Percentiles rank a stretch among this genome's conserved stretches.
phyloP scores from a whole-genome alignment of 2,113 vertebrate species.

The Herpetotheres cachinnans region DNA sequence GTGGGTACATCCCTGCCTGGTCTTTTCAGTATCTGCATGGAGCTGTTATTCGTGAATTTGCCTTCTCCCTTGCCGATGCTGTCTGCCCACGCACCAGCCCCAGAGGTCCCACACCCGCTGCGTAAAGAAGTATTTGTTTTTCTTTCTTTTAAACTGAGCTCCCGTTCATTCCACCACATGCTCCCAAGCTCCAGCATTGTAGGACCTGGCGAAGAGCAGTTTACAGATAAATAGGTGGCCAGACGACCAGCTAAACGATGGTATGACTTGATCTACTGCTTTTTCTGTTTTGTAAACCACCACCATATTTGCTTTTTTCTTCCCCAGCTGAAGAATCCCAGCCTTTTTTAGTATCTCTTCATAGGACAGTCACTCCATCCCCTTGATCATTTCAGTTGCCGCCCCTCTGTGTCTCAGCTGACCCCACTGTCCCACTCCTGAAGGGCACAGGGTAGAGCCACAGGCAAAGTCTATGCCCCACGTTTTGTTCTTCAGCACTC shows the following conservation, averaged over 20 bases:
- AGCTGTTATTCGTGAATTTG: background rate
- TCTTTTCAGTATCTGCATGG: background rate
- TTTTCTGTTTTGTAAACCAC: background rate
- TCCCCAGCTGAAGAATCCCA: background rate
- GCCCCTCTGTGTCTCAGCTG: background rate
- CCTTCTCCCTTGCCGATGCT: rapidly evolving
- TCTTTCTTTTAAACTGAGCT: background rate
- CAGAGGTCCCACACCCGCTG: background rate
- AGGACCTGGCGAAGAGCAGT: background rate
- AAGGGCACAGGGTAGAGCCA: background rate
- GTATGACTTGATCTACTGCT: rapidly evolving
- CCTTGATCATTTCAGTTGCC: background rate
- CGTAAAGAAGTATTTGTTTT: background rate
- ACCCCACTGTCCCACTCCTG: background rate
- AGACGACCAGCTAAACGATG: background rate
- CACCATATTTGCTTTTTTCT: background rate
- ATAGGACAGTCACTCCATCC: background rate
- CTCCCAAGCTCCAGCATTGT: background rate
- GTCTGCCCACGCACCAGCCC: background rate
- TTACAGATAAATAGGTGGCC: background rate
- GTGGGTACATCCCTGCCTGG: background rate
- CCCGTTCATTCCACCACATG: rapidly evolving
- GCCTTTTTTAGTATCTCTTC: background rate
- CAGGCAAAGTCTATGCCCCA: rapidly evolving
- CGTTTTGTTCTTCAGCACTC: background rate